Evolutionary conservation across 1,140 invertebrate genomes (phyloP), one percentile per base, ranked within the genome.

Genomic region (Eciton burchellii): DNA sequence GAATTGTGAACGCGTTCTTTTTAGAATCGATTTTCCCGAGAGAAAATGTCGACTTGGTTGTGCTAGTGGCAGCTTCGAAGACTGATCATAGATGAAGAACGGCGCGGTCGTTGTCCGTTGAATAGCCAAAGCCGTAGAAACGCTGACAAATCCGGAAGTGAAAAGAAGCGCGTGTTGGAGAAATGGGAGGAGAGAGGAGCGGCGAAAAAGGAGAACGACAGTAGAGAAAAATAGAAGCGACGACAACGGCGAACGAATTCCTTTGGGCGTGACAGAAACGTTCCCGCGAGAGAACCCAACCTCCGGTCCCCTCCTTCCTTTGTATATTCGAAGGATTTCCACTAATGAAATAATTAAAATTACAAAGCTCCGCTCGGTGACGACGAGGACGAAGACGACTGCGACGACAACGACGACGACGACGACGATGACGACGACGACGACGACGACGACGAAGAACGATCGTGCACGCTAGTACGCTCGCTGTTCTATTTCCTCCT

Each of bases 311-410:
- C n/a, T 76, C 59, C 82, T 77, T 81, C 72, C 85, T 89, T 89
- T 89, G 85, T 89, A 87, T 87, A 83, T 85, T 81, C 70, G 79
- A 85, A 87, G 88, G 88, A 89, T 89, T 89, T 88, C 84, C 88
- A 74, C 87, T 90, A 91, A 91, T 90, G 90, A 91, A 91, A 90
- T 91, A 90, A 90, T 91, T 91, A 91, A 91, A 91, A 91, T 90
- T 91, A 90, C 90, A 91, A 90, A 91, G 89, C 88, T 87, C 81
- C 73, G 66, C 81, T 57, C 71, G 65, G 24, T 41, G 72, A 68
- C 47, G 60, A 73, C 65, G 26, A 52, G 47, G 68, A 74, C 59
- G 71, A 70, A n/a, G n/a, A 56, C 29, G 56, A 56, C 24, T n/a
- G 26, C 59, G 29, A 60, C 52, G 63, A 74, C 60, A 35, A 68